phyloP scores from a whole-genome alignment of 2,797 vertebrate species.

The Clamator glandarius region DNA sequence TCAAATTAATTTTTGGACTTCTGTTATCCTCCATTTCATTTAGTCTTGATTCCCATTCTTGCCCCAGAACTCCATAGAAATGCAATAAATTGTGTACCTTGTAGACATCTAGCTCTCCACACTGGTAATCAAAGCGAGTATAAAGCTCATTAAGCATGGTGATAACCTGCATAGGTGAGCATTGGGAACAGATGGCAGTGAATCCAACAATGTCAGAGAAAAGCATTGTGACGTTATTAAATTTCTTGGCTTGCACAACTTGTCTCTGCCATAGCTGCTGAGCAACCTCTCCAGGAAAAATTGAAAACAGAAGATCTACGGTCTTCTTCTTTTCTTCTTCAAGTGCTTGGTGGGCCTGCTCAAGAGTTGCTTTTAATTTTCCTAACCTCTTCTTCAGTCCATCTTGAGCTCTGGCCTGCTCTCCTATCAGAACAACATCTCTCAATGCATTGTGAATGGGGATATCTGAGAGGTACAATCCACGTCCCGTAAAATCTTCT shows the following conservation, averaged over 20 bases:
- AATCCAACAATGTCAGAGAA: constrained; percentile 99
- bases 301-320: constrained; percentile 94
- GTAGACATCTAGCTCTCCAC: constrained; percentile 95
- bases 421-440: constrained; percentile 96
- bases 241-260: constrained; percentile 95
- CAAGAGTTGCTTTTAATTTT: constrained; percentile 94
- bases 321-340: constrained; percentile 98
- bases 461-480: constrained; percentile 97
- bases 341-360: constrained; percentile 92
- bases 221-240: constrained; percentile 92
- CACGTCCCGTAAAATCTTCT: constrained; percentile 95
- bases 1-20: background rate
- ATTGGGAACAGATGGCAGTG: constrained; percentile 94
- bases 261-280: constrained; percentile 98
- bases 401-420: constrained; percentile 96
- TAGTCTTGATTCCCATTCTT: background rate
- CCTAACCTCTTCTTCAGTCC: constrained; percentile 95
- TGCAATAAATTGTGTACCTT: constrained; percentile 83
- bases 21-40: background rate
- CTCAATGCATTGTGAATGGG: constrained; percentile 95
- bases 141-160: constrained; percentile 98
- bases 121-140: constrained; percentile 95
- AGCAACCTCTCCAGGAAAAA: constrained; percentile 95
- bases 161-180: constrained; percentile 97
- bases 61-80: background rate